A percentile compares a stretch with the other conserved stretches of the same genome.
These are phyloP conservation scores for Metalampra italica DNA, from an alignment of 2,888 invertebrate species.

Conservation along the genomic window DNA sequence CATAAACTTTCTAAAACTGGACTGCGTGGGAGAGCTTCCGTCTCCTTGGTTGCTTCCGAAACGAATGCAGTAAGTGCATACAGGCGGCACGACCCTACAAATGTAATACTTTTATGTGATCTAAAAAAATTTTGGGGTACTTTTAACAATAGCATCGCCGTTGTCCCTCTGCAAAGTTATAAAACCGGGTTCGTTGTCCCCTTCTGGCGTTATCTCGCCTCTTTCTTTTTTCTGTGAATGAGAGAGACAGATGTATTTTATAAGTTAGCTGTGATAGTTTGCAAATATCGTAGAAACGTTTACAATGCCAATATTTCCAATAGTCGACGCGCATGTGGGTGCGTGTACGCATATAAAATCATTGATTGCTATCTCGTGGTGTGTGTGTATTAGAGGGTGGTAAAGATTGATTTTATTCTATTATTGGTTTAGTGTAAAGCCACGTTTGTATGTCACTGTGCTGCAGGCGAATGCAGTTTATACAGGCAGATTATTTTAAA, in stretches of 20 bases:
- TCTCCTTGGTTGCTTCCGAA: slow-evolving; percentile 65
- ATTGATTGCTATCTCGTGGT: slow-evolving; percentile 54
- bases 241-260: slow-evolving; percentile 44
- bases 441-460: slow-evolving; percentile 77
- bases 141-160: slow-evolving; percentile 72
- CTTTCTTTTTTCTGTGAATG: slow-evolving; percentile 23
- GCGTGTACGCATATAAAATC: slow-evolving; percentile 37
- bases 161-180: slow-evolving; percentile 71
- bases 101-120: slow-evolving; percentile 76
- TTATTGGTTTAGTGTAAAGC: slow-evolving; percentile 78
- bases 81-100: slow-evolving; percentile 71
- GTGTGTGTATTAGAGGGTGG: slow-evolving; percentile 67
- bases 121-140: slow-evolving; percentile 77
- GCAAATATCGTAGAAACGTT: slow-evolving; percentile 74
- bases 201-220: slow-evolving; percentile 30
- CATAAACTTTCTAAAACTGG: slow-evolving; percentile 31
- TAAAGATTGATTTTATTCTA: slow-evolving; percentile 76
- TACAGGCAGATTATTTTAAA: slow-evolving; percentile 38
- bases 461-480: slow-evolving; percentile 49
- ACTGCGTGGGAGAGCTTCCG: slow-evolving; percentile 65
- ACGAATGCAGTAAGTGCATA: slow-evolving; percentile 70
- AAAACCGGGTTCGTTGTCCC: slow-evolving; percentile 53
- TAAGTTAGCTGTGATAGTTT: slow-evolving; percentile 55
- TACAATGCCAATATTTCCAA: slow-evolving; percentile 74
- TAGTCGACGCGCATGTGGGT: slow-evolving; percentile 39